A percentile compares a stretch with the other conserved stretches of the same genome.
Evolutionary conservation across 2,797 vertebrate genomes (phyloP).

Genomic region (Poeciliopsis paucimaculata): DNA sequence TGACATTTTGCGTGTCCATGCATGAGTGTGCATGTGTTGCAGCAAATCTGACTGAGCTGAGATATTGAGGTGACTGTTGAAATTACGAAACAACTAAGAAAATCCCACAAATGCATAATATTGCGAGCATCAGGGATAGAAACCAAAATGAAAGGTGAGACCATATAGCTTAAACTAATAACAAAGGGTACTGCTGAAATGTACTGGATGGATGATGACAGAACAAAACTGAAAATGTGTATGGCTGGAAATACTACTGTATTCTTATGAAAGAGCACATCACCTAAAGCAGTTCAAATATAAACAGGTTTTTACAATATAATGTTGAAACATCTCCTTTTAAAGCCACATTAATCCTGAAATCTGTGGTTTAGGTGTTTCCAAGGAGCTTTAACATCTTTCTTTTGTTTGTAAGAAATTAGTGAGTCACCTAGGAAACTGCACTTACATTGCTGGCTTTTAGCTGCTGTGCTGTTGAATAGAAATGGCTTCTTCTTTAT

Average conservation of each 20-base stretch:
- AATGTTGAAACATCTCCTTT: not conserved
- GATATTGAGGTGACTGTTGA: not conserved
- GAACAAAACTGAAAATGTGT: not conserved
- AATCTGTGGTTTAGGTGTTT: not conserved
- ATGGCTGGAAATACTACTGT: not conserved
- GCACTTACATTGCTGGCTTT: constrained; percentile 6
- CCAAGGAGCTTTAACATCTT: constrained; percentile 9
- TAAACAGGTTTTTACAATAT: not conserved
- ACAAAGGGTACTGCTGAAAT: not conserved
- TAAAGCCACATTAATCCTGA: not conserved
- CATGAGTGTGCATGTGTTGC: not conserved
- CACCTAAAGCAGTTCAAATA: not conserved
- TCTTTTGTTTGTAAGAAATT: not conserved
- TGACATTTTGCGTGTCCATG: not conserved
- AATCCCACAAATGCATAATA: not conserved
- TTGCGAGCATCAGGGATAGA: not conserved
- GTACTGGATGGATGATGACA: not conserved
- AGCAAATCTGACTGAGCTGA: not conserved
- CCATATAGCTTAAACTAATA: not conserved
- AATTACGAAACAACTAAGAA: not conserved
- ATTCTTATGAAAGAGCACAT: not conserved
- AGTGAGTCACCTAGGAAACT: not conserved
- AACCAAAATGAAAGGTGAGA: not conserved
- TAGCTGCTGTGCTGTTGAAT: constrained; percentile 30
- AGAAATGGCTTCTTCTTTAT: constrained; percentile 46